These are phyloP conservation scores for Lophotis ruficrista DNA, from an alignment of 2,113 vertebrate genomes.

Conservation along the genomic window DNA sequence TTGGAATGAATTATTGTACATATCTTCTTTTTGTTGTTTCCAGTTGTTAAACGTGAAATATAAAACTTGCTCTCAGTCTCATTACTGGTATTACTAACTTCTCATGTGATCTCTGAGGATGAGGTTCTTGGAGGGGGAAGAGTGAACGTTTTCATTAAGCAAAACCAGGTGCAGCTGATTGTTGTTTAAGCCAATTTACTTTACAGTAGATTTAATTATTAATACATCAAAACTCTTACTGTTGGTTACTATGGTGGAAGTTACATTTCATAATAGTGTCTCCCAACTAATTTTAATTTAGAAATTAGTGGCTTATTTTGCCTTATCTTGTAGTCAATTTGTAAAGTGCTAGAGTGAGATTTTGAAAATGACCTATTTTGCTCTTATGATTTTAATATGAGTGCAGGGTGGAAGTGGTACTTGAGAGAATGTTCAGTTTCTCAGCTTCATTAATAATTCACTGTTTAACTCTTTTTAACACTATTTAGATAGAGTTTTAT, in stretches of 20 bases:
- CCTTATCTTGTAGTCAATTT: background rate
- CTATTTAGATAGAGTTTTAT: background rate
- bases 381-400: background rate
- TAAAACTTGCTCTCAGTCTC: background rate
- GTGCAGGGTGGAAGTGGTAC: background rate
- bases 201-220: background rate
- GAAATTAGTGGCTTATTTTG: background rate
- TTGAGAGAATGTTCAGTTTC: background rate
- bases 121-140: background rate
- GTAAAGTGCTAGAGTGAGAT: background rate
- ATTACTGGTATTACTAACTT: background rate
- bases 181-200: background rate
- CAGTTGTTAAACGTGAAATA: background rate
- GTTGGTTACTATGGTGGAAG: background rate
- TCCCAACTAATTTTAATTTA: background rate
- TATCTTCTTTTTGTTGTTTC: background rate
- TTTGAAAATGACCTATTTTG: background rate
- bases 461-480: background rate
- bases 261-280: background rate
- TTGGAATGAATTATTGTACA: background rate
- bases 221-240: background rate
- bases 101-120: background rate
- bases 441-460: background rate
- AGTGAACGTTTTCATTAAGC: background rate
- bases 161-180: background rate